These are phyloP conservation scores for Leptinotarsa haldemani DNA, from an alignment of 2,888 invertebrate species.

Conservation along the genomic window DNA sequence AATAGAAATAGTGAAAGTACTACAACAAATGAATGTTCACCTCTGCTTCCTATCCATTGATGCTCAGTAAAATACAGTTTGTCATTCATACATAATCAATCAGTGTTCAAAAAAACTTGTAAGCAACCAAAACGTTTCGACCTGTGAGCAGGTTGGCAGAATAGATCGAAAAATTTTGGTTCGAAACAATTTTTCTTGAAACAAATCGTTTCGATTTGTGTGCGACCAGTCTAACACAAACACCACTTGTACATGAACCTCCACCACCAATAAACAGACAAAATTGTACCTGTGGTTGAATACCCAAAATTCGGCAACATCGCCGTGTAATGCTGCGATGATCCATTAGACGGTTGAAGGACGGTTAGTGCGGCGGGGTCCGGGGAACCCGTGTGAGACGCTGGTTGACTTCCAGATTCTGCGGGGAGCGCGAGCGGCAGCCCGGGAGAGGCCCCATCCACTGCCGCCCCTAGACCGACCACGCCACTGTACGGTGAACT, in stretches of 20 bases:
- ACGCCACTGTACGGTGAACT: constrained; percentile 67
- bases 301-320: constrained; percentile 79
- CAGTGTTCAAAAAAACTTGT: no score
- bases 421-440: constrained; percentile 66
- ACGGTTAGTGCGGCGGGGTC: constrained; percentile 67
- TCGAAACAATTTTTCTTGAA: no score
- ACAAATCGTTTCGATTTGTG: background rate
- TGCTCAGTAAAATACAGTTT: no score
- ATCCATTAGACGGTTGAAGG: constrained; percentile 71
- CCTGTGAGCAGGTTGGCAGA: no score
- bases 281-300: constrained; percentile 70
- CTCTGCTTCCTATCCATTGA: no score
- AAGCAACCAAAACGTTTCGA: no score
- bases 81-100: no score
- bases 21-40: no score
- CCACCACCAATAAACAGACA: constrained; percentile 32
- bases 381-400: constrained; percentile 68
- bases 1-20: no score
- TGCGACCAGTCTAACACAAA: background rate
- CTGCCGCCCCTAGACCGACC: constrained; percentile 63
- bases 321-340: constrained; percentile 71
- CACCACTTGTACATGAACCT: background rate
- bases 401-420: constrained; percentile 64
- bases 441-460: constrained; percentile 67
- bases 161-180: no score